Evolutionary conservation across 1,140 invertebrate species (phyloP).

Genomic region (Trichonephila clavata): DNA sequence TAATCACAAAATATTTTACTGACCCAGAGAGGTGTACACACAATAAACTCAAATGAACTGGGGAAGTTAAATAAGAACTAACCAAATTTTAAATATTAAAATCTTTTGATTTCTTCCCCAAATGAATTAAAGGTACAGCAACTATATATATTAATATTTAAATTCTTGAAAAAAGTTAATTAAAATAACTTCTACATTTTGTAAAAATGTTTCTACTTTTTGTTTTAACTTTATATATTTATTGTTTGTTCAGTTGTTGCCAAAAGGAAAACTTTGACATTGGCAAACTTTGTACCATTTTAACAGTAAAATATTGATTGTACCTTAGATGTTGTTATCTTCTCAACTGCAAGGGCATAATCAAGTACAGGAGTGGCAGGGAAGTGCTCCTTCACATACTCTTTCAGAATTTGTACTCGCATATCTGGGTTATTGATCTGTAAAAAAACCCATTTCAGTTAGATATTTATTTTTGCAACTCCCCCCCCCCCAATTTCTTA

Average conservation of each 20-base stretch:
- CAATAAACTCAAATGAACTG: too few species aligned
- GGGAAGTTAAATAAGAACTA: too few species aligned
- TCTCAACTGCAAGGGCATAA: constrained; percentile 98
- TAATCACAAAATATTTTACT: too few species aligned
- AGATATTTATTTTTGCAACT: background rate
- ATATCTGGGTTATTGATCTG: constrained; percentile 99
- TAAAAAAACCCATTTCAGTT: background rate
- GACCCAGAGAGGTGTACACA: too few species aligned
- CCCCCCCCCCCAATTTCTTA: background rate
- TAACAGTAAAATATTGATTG: background rate
- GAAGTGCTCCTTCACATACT: constrained; percentile 96
- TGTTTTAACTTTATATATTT: background rate
- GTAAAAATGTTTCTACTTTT: background rate
- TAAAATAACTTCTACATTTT: too few species aligned
- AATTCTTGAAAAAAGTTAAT: too few species aligned
- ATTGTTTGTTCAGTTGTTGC: background rate
- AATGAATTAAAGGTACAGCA: too few species aligned
- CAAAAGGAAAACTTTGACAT: background rate
- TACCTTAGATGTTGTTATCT: constrained; percentile 91
- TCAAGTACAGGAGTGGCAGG: constrained; percentile 94
- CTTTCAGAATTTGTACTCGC: constrained; percentile 96
- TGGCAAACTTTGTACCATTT: background rate
- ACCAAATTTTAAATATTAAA: too few species aligned
- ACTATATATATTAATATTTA: too few species aligned
- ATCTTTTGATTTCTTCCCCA: too few species aligned